Conservation (phyloP, 2,797 vertebrate species). For the Tokudaia tokunoshimensis region DNA sequence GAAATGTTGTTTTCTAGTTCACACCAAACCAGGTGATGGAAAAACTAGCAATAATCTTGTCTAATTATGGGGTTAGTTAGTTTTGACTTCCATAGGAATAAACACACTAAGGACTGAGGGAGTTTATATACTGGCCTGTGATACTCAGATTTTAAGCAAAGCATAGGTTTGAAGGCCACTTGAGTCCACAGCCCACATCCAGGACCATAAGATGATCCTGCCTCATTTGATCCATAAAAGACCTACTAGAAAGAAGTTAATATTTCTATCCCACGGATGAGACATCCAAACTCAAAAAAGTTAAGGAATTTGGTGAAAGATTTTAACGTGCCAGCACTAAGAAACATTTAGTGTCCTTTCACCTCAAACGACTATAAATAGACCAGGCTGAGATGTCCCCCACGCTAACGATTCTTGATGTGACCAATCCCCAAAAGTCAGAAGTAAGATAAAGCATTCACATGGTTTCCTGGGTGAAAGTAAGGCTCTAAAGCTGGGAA, state of each 20-base stretch:
- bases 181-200: not conserved
- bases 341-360: not conserved
- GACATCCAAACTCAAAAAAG: not conserved
- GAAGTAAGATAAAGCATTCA: not conserved
- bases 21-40: not conserved
- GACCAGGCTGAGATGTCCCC: not conserved
- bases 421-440: not conserved
- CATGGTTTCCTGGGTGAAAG: not conserved
- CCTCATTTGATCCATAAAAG: not conserved
- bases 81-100: not conserved
- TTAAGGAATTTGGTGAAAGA: not conserved
- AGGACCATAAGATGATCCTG: not conserved
- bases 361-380: not conserved
- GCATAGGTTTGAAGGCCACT: not conserved
- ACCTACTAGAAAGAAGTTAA: not conserved
- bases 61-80: not conserved
- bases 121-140: not conserved
- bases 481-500: not conserved
- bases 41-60: not conserved
- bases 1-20: not conserved
- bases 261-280: not conserved
- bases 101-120: not conserved
- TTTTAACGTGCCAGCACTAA: not conserved
- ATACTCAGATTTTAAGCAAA: not conserved
- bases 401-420: fast-evolving